Evolutionary conservation across 2,113 vertebrate genomes (phyloP).

Genomic region (Catagonus wagneri): DNA sequence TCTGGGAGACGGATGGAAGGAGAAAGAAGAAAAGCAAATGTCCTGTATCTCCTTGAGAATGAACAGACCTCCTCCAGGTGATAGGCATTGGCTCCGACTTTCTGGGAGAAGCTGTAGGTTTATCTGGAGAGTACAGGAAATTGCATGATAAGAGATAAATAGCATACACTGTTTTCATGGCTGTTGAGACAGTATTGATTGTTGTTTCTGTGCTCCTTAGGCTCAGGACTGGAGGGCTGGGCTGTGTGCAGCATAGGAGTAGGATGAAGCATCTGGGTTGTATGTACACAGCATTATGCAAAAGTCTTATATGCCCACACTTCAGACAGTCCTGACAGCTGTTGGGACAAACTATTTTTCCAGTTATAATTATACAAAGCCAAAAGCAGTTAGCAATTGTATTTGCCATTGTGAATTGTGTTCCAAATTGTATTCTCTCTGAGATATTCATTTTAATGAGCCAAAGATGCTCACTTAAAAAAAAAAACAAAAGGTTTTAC

Average conservation of each 20-base stretch:
- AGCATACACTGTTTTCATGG: neutral
- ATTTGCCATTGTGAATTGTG: constrained; percentile 42
- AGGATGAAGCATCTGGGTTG: neutral
- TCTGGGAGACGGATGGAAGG: neutral
- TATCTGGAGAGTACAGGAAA: neutral
- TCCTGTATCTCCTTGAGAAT: neutral
- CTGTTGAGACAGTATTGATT: neutral
- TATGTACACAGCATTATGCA: constrained; percentile 24
- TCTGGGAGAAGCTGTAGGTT: neutral
- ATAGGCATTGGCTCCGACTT: neutral
- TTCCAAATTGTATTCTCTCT: constrained; percentile 53
- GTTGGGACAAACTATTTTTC: constrained; percentile 40
- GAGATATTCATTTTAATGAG: constrained; percentile 61
- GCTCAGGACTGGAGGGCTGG: neutral
- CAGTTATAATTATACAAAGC: constrained; percentile 46
- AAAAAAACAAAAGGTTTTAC: constrained; percentile 38
- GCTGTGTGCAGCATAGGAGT: neutral
- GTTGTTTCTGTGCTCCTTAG: neutral
- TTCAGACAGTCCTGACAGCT: constrained; percentile 36
- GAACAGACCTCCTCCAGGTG: neutral
- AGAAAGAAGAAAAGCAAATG: neutral
- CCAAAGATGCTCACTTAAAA: constrained; percentile 57
- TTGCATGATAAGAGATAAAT: neutral
- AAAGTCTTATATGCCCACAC: neutral
- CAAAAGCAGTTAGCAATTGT: constrained; percentile 34